Conservation (phyloP, 1,140 invertebrate species). For the Zaprionus ornatus region DNA sequence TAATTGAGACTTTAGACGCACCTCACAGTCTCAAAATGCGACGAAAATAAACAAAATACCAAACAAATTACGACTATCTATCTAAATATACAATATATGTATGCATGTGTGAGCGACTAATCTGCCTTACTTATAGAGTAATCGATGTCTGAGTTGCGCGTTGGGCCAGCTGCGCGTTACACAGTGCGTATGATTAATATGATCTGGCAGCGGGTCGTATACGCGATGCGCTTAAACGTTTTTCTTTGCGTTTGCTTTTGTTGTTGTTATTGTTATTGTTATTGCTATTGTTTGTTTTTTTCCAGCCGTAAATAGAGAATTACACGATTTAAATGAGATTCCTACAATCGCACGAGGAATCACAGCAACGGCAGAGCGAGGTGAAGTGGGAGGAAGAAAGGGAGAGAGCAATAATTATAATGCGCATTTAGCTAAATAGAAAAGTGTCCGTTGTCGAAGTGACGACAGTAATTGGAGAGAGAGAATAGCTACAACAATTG, state of each 20-base stretch:
- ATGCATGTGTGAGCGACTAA: neutral
- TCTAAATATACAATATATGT: neutral
- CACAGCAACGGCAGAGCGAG: neutral
- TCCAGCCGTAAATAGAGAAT: neutral
- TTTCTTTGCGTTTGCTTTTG: neutral
- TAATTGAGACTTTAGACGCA: neutral
- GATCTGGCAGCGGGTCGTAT: slow-evolving; percentile 1
- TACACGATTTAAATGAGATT: neutral
- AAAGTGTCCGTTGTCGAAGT: neutral
- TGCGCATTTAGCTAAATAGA: slow-evolving; percentile 19
- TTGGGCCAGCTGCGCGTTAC: neutral
- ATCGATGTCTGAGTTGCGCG: neutral
- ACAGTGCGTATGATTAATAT: slow-evolving; percentile 24
- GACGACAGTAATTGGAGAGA: slow-evolving; percentile 5
- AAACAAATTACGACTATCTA: neutral
- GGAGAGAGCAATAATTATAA: neutral
- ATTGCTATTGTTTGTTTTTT: neutral
- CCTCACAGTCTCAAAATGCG: neutral
- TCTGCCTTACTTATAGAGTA: neutral
- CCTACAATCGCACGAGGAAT: neutral
- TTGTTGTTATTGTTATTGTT: neutral
- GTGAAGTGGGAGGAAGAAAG: neutral
- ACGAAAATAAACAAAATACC: neutral
- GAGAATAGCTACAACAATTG: slow-evolving; percentile 7
- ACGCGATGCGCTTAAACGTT: slow-evolving; percentile 10